Percentiles rank a stretch among this genome's conserved stretches.
phyloP scores from a whole-genome alignment of 1,140 invertebrate genomes.

The Euura lappo region DNA sequence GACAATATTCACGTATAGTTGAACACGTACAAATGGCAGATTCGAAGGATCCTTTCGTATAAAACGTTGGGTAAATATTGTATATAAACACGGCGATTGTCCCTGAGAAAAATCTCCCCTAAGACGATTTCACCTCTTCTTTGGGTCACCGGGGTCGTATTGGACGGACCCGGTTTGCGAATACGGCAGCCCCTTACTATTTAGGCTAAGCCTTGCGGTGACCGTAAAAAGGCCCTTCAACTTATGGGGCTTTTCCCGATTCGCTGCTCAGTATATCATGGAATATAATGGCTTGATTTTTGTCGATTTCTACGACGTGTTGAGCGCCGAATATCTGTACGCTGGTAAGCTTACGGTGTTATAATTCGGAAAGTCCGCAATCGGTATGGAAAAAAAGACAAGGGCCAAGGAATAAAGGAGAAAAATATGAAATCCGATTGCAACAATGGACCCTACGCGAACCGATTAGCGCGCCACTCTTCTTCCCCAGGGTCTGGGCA shows the following conservation, averaged over 20 bases:
- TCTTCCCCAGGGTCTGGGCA: conserved; percentile 23
- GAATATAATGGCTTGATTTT: too few species aligned
- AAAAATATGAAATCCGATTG: conserved; percentile 44
- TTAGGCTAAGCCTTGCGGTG: background rate
- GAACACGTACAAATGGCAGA: background rate
- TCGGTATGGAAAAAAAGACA: conserved; percentile 10
- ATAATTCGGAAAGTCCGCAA: conserved; percentile 10
- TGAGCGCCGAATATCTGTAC: too few species aligned
- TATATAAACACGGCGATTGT: conserved; percentile 5
- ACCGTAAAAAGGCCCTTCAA: background rate
- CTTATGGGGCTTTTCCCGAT: background rate
- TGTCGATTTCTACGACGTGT: too few species aligned
- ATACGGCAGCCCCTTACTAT: background rate
- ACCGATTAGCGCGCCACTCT: conserved; percentile 49
- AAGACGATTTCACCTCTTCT: background rate
- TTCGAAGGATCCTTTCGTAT: background rate
- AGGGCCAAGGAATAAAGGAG: background rate
- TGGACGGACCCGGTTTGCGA: background rate
- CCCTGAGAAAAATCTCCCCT: background rate
- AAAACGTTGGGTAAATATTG: background rate
- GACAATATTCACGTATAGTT: background rate
- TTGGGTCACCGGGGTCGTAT: background rate
- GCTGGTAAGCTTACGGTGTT: background rate
- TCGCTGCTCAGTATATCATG: too few species aligned
- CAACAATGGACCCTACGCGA: conserved; percentile 46